A percentile compares a stretch with the other conserved stretches of the same genome.
Evolutionary conservation across 2,797 vertebrate genomes (phyloP).

Genomic region (Thalassophryne amazonica): DNA sequence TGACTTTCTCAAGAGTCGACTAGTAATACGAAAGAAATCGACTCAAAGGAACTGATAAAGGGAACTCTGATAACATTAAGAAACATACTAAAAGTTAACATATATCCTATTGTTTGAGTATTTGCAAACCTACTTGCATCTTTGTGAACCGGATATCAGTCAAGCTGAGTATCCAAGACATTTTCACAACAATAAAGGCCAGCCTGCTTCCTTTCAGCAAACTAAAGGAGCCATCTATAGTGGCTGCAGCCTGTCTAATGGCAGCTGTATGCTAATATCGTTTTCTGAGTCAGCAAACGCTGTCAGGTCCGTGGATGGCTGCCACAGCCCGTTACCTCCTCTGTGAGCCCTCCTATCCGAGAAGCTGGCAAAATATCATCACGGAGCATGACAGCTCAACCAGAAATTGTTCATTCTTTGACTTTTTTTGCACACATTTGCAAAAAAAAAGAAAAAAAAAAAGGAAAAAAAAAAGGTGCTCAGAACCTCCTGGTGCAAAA

Average conservation of each 20-base stretch:
- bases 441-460: background rate
- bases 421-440: constrained; percentile 13
- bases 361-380: constrained; percentile 24
- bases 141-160: no score
- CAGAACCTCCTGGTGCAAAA: background rate
- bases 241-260: constrained; percentile 62
- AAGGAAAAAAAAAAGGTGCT: no score
- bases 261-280: constrained; percentile 77
- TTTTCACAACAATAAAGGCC: no score
- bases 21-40: constrained; percentile 41
- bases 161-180: no score
- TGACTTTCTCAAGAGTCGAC: constrained; percentile 40
- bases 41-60: constrained; percentile 21
- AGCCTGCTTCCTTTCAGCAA: constrained; percentile 36
- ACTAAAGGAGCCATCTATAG: constrained; percentile 30
- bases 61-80: constrained; percentile 4
- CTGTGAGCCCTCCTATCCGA: constrained; percentile 27
- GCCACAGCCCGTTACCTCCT: constrained; percentile 35
- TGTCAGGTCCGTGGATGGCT: constrained; percentile 47
- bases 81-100: no score
- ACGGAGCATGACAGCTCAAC: constrained; percentile 1
- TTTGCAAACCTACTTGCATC: no score
- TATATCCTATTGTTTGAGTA: no score
- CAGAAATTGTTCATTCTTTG: constrained; percentile 1
- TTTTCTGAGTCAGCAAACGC: constrained; percentile 69